Evolutionary conservation across 2,888 invertebrate genomes (phyloP).

Genomic region (Acleris literana): DNA sequence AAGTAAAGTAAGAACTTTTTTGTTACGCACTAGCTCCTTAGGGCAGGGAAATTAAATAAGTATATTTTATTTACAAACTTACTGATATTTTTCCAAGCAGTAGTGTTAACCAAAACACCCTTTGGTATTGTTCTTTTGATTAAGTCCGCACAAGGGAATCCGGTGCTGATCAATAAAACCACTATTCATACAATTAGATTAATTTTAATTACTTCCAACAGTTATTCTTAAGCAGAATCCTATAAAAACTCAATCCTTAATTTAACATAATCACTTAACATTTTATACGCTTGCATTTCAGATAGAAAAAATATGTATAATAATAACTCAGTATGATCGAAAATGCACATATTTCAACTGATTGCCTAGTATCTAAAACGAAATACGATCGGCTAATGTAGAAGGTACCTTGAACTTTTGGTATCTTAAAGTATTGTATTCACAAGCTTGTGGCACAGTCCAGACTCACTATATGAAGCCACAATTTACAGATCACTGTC

Average conservation of each 20-base stretch:
- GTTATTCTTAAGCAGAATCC: conserved; percentile 77
- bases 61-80: no score
- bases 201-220: conserved; percentile 80
- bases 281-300: conserved; percentile 68
- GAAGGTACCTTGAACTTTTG: conserved; percentile 62
- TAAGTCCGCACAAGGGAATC: background rate
- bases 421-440: conserved; percentile 67
- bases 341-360: conserved; percentile 76
- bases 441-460: conserved; percentile 66
- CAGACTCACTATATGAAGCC: conserved; percentile 71
- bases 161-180: conserved; percentile 44
- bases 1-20: no score
- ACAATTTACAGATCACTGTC: conserved; percentile 64
- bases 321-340: conserved; percentile 71
- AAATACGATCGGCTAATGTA: conserved; percentile 64
- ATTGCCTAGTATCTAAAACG: conserved; percentile 67
- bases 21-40: no score
- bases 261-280: conserved; percentile 75
- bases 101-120: no score
- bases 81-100: no score
- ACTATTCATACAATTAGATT: conserved; percentile 61
- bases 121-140: no score
- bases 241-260: conserved; percentile 72
- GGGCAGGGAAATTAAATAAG: no score
- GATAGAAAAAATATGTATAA: conserved; percentile 75